Evolutionary conservation across 2,888 invertebrate species (phyloP), one percentile per base, ranked within the genome.

Genomic region (Drosophila affinis): DNA sequence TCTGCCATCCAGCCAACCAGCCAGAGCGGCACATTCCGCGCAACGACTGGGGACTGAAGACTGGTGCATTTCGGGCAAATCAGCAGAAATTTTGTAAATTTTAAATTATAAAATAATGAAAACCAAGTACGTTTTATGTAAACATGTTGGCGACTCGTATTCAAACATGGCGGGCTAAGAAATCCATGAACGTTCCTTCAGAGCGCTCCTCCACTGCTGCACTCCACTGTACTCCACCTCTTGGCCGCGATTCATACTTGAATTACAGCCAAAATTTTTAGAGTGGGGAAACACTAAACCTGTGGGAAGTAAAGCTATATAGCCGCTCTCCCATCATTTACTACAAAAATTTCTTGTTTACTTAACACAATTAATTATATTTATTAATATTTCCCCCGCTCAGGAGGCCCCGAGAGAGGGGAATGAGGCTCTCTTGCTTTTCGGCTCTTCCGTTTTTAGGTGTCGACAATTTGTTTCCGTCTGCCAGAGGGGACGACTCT

Each of bases 61-160:
- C 24, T 24, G 24, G 24, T 34, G 4, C 34, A 34, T 5, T 63
- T 61, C 29, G 32, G 44, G 62, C 47, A 48, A 65, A 53, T 60
- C 44, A 58, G 39, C 60, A 39, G 62, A 80, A 76, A 34, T 34
- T 85, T 72, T 72, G 71, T 64, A 62, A 67, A 57, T 62, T 62
- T 67, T 49, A 14, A 55, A 59, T 73, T 62, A 48, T 62, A 45
- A 29, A 69, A 70, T 72, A 62, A 56, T 75, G 90, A 85, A 90
- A 90, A 83, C 76, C 77, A 84, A 89, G 77, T 77, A 73, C 74
- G 65, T 75, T 79, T 88, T 88, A 76, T 90, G 90, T 90, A 88
- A 90, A 89, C 90, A 90, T 85, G 89, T 75, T 87, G 76, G 75
- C 79, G 83, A 79, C 82, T 89, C 90, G 72, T 67, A 82, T 89